These are phyloP conservation scores for Clarias laeviceps DNA, from an alignment of 2,797 vertebrate genomes.

Conservation along the genomic window DNA sequence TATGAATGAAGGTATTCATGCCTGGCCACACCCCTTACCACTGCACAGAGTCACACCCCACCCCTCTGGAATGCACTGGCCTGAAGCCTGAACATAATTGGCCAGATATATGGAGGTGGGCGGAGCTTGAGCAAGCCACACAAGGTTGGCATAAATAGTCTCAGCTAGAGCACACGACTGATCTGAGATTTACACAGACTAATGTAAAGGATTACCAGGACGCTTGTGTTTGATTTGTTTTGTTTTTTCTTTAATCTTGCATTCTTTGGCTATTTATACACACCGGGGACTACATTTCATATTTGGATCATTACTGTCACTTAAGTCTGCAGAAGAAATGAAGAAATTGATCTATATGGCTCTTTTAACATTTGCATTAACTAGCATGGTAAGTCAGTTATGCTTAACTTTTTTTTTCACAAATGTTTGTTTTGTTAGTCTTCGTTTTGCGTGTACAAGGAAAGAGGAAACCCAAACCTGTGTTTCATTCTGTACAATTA, in stretches of 20 bases:
- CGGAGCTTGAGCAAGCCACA: constrained; percentile 57
- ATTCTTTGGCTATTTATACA: constrained; percentile 15
- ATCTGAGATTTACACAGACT: constrained; percentile 50
- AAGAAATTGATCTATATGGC: constrained; percentile 12
- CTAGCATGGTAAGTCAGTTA: constrained; percentile 34
- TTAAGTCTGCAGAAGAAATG: constrained; percentile 13
- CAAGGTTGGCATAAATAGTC: constrained; percentile 66
- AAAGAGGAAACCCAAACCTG: neutral
- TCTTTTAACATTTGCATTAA: constrained; percentile 17
- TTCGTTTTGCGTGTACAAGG: neutral
- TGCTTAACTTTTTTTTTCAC: too few species aligned
- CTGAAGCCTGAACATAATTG: constrained; percentile 68
- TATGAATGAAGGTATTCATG: constrained; percentile 86
- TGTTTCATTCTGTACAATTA: neutral
- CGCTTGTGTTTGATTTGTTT: neutral
- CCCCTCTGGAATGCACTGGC: constrained; percentile 57
- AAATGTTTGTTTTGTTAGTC: too few species aligned
- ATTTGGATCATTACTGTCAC: constrained; percentile 13
- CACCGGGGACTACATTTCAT: neutral
- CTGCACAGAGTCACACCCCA: constrained; percentile 38
- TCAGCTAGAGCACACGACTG: neutral
- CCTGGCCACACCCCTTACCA: constrained; percentile 63
- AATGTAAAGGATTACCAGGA: constrained; percentile 2
- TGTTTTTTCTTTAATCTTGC: neutral
- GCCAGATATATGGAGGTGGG: constrained; percentile 62